Conservation (phyloP, 2,888 invertebrate species). For the Eupelmus urozonus region DNA sequence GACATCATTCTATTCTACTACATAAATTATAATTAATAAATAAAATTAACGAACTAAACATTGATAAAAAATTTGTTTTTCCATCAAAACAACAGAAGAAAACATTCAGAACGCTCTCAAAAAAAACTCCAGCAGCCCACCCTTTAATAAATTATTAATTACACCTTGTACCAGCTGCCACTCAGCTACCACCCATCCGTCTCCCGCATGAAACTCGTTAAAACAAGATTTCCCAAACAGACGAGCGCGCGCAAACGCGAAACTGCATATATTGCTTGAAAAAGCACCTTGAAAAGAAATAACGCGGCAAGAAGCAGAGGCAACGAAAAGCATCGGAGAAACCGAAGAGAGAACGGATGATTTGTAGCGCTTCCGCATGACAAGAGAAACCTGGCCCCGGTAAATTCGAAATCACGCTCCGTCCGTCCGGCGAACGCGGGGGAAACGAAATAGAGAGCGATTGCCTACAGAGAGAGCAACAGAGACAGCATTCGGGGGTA, state of each 20-base stretch:
- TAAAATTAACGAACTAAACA: too few relatives aligned
- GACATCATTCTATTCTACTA: too few relatives aligned
- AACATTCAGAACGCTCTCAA: too few relatives aligned
- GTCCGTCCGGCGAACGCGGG: not conserved
- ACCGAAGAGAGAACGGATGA: not conserved
- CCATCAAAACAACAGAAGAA: too few relatives aligned
- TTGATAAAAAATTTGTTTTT: too few relatives aligned
- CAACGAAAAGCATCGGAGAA: not conserved
- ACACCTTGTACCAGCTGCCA: not conserved
- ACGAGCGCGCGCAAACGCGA: not conserved
- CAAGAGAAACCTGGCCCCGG: not conserved
- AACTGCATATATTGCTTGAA: not conserved
- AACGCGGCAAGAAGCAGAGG: not conserved
- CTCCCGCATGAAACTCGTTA: not conserved
- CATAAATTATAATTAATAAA: too few relatives aligned
- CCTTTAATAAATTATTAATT: constrained; percentile 7
- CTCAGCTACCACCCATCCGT: not conserved
- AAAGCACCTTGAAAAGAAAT: not conserved
- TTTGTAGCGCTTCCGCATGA: constrained; percentile 5
- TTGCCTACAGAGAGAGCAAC: not conserved
- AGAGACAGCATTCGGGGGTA: not conserved
- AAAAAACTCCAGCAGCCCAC: too few relatives aligned
- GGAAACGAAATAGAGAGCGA: not conserved
- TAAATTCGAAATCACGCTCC: constrained; percentile 40
- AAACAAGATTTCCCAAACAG: constrained; percentile 8